A percentile compares a stretch with the other conserved stretches of the same genome.
These are phyloP conservation scores for Pogona vitticeps DNA, from an alignment of 2,113 vertebrate species.

Conservation along the genomic window DNA sequence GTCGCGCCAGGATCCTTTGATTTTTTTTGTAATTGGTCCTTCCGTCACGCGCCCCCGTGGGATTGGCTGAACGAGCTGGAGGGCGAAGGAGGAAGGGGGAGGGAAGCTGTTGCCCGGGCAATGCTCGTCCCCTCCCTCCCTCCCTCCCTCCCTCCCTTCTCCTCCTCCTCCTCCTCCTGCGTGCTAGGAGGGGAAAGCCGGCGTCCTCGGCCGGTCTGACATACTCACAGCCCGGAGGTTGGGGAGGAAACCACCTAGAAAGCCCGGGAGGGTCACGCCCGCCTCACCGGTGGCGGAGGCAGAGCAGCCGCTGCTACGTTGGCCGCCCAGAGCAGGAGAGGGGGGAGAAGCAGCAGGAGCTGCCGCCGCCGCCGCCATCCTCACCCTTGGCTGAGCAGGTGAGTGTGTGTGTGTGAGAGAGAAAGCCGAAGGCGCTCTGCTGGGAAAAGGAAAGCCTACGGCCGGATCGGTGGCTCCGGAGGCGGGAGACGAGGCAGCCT, in stretches of 20 bases:
- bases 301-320: too few relatives aligned
- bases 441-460: too few relatives aligned
- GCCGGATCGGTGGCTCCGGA: too few relatives aligned
- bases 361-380: not conserved
- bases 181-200: not conserved
- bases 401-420: too few relatives aligned
- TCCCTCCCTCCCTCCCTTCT: not conserved
- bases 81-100: not conserved
- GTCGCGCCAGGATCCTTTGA: too few relatives aligned
- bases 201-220: not conserved
- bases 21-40: not conserved
- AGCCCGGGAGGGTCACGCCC: not conserved
- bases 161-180: not conserved
- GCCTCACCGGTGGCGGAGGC: not conserved
- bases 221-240: not conserved
- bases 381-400: slow-evolving; percentile 51
- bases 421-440: not conserved
- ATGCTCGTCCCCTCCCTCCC: slow-evolving; percentile 12
- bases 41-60: not conserved
- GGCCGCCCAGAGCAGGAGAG: too few relatives aligned
- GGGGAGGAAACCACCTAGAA: not conserved
- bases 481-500: too few relatives aligned
- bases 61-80: slow-evolving; percentile 11
- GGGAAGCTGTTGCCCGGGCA: slow-evolving; percentile 55
- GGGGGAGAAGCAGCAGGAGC: not conserved